Base-by-base conservation (phyloP, 2,888 invertebrate genomes). In the Cantharis lateralis region DNA sequence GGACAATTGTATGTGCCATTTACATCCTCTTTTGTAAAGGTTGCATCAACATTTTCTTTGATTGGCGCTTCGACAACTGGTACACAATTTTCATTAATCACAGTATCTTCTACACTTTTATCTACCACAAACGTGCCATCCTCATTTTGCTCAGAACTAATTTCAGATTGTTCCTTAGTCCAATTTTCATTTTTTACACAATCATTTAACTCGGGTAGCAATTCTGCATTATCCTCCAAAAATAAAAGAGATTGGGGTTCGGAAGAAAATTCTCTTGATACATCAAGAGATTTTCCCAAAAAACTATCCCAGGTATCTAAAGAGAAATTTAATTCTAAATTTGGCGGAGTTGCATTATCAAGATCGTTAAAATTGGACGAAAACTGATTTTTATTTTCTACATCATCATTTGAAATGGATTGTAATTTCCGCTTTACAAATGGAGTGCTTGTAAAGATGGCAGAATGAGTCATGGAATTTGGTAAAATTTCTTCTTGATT, bases 371-470 rank as follows among this genome's bases (percentile, higher is more conserved):
- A 91, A 80, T 91, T 90, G 0, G 91, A 90, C 0, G 91, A 91
- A 81, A 91, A 91, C 7, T 90, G 89, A 26, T 90, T 80, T 48
- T 48, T 48, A n/a, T 89, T 79, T 81, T 90, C 90, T 80, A 89
- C 89, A 0, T 89, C 89, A 16, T 70, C 18, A 20, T 62, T 26
- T 15, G 20, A 16, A 15, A 61, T 10, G 10, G 18, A 15, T 63
- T 69, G 69, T n/a, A 71, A 63, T 26, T 24, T 71, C 66, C 26
- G 16, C 24, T 74, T 77, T 16, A 13, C 28, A 64, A 74, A 70
- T 9, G 86, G 85, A 13, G 85, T 86, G 68, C 85, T 85, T 1
- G 84, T 80, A 73, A 84, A 85, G 9, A 83, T 76, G 28, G 81
- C 82, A 4, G 83, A 82, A 76, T 87, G 86, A 9, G 86, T 86